phyloP scores from a whole-genome alignment of 2,888 invertebrate species.

The Phyllotreta cruciferae region DNA sequence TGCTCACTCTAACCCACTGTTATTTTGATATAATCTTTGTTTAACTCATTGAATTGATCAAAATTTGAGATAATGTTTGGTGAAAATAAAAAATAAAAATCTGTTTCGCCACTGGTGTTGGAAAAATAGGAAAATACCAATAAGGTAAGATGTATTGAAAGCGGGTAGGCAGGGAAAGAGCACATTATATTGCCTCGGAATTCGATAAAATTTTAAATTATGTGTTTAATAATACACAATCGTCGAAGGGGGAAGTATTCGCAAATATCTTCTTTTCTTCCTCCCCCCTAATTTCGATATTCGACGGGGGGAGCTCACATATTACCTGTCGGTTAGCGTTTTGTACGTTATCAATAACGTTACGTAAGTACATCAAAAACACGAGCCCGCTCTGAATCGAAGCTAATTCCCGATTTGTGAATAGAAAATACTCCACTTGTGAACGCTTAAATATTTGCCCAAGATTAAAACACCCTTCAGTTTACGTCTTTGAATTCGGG shows the following conservation, averaged over 20 bases:
- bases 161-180: slow-evolving; percentile 40
- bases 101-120: slow-evolving; percentile 27
- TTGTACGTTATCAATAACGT: slow-evolving; percentile 1
- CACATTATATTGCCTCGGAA: slow-evolving; percentile 43
- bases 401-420: slow-evolving; percentile 41
- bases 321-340: slow-evolving; percentile 17
- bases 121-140: slow-evolving; percentile 53
- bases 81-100: background rate
- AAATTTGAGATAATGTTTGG: too few relatives aligned
- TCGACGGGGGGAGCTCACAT: background rate
- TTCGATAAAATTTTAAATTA: slow-evolving; percentile 49
- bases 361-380: background rate
- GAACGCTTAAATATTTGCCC: slow-evolving; percentile 46
- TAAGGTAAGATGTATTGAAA: slow-evolving; percentile 48
- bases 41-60: too few relatives aligned
- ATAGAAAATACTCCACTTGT: slow-evolving; percentile 43
- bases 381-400: slow-evolving; percentile 25
- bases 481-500: slow-evolving; percentile 44
- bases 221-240: slow-evolving; percentile 46
- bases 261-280: slow-evolving; percentile 10
- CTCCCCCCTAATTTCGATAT: slow-evolving; percentile 13
- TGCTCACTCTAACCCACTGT: too few relatives aligned
- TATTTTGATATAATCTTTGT: too few relatives aligned
- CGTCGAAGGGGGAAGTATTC: slow-evolving; percentile 22
- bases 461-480: slow-evolving; percentile 47